Evolutionary conservation across 2,888 invertebrate species (phyloP).

Genomic region (Leptinotarsa haldemani): DNA sequence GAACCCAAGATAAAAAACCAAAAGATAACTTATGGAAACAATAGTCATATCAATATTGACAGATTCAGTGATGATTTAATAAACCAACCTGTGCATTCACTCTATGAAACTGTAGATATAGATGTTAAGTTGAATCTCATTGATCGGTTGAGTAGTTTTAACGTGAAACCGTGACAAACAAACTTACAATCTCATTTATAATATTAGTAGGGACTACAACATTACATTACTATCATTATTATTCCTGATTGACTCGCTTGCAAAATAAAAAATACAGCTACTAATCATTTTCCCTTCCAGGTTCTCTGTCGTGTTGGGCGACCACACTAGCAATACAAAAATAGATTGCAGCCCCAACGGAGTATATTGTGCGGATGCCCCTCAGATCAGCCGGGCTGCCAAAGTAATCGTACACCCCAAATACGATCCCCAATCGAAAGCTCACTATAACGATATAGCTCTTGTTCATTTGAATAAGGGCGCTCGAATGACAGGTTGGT

Average conservation of each 20-base stretch:
- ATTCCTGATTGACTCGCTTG: background rate
- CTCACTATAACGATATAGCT: constrained; percentile 67
- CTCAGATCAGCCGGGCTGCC: constrained; percentile 63
- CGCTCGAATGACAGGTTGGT: constrained; percentile 65
- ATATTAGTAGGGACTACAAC: too few species aligned
- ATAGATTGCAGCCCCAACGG: constrained; percentile 65
- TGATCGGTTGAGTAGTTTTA: too few species aligned
- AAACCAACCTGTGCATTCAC: too few species aligned
- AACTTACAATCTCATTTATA: too few species aligned
- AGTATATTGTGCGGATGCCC: constrained; percentile 63
- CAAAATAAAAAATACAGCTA: background rate
- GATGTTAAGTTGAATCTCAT: too few species aligned
- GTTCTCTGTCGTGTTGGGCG: constrained; percentile 64
- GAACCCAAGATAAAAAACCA: too few species aligned
- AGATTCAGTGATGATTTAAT: too few species aligned
- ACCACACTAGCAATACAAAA: constrained; percentile 65
- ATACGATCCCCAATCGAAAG: constrained; percentile 58
- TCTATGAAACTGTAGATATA: too few species aligned
- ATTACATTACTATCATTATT: background rate
- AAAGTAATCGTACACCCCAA: constrained; percentile 64
- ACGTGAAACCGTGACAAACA: too few species aligned
- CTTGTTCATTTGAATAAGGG: constrained; percentile 64
- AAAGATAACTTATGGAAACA: too few species aligned
- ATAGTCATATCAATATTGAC: too few species aligned
- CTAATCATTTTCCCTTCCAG: constrained; percentile 49